Conservation (phyloP, 2,888 invertebrate species). For the Hartigia nigra region DNA sequence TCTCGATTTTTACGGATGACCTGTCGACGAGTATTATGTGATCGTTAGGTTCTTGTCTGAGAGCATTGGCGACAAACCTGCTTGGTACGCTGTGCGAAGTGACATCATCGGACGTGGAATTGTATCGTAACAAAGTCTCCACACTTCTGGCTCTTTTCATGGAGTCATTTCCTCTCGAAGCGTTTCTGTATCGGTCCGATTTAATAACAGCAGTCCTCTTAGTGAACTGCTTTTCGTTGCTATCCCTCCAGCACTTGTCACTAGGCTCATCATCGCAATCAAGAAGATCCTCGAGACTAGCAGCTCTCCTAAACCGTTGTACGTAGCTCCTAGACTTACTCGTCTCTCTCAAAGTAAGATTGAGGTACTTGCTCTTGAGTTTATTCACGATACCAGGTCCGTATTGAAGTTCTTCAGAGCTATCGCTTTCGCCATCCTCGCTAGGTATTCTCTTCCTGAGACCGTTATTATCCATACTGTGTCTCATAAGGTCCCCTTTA, state of each 20-base stretch:
- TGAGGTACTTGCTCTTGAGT: slow-evolving; percentile 87
- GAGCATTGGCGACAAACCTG: slow-evolving; percentile 11
- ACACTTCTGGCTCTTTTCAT: slow-evolving; percentile 89
- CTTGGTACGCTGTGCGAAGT: slow-evolving; percentile 21
- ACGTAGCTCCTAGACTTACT: slow-evolving; percentile 75
- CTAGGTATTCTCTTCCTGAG: slow-evolving; percentile 29
- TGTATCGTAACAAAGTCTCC: slow-evolving; percentile 81
- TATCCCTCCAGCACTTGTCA: slow-evolving; percentile 8
- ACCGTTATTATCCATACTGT: slow-evolving; percentile 3
- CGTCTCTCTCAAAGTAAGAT: slow-evolving; percentile 82
- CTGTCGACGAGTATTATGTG: slow-evolving; percentile 66
- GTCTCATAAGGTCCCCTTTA: slow-evolving; percentile 66
- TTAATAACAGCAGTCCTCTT: slow-evolving; percentile 47
- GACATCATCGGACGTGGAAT: slow-evolving; percentile 56
- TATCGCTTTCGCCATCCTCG: slow-evolving; percentile 68
- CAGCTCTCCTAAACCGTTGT: slow-evolving; percentile 78
- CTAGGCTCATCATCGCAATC: slow-evolving; percentile 71
- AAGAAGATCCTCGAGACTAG: slow-evolving; percentile 86
- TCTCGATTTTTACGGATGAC: slow-evolving; percentile 58
- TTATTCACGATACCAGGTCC: slow-evolving; percentile 93
- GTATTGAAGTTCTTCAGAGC: slow-evolving; percentile 85
- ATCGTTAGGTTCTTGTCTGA: slow-evolving; percentile 65
- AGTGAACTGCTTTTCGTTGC: slow-evolving; percentile 43
- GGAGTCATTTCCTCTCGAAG: slow-evolving; percentile 71
- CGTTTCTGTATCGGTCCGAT: slow-evolving; percentile 68